Evolutionary conservation across 2,888 invertebrate genomes (phyloP).

Genomic region (Hedya salicella): DNA sequence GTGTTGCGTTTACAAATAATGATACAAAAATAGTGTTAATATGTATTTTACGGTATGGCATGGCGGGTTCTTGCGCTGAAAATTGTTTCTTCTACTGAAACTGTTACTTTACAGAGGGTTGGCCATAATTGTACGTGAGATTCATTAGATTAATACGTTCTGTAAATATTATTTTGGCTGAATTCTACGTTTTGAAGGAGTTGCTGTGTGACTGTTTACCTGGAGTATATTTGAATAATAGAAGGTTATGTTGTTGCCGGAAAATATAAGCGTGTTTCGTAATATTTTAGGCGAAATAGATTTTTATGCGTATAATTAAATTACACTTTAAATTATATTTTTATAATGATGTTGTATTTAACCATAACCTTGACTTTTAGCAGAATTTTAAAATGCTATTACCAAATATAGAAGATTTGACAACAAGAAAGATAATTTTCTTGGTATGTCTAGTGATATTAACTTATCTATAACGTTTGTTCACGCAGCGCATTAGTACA

Average conservation of each 20-base stretch:
- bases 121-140: slow-evolving; percentile 40
- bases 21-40: slow-evolving; percentile 76
- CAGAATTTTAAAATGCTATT: too few species aligned
- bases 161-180: slow-evolving; percentile 24
- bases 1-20: slow-evolving; percentile 65
- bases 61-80: slow-evolving; percentile 60
- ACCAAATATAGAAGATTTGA: too few species aligned
- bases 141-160: slow-evolving; percentile 3
- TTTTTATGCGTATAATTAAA: neutral
- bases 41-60: slow-evolving; percentile 73
- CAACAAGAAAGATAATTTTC: too few species aligned
- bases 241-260: slow-evolving; percentile 15
- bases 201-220: slow-evolving; percentile 27
- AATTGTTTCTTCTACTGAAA: slow-evolving; percentile 48
- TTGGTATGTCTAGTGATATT: too few species aligned
- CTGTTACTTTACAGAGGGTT: slow-evolving; percentile 35
- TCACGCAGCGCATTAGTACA: too few species aligned
- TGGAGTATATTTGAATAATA: slow-evolving; percentile 14
- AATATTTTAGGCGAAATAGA: neutral
- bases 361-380: too few species aligned
- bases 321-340: too few species aligned
- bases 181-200: slow-evolving; percentile 31
- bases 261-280: slow-evolving; percentile 7
- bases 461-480: too few species aligned
- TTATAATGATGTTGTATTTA: too few species aligned